Conservation (phyloP, 2,113 vertebrate genomes). For the Pardalotus punctatus region DNA sequence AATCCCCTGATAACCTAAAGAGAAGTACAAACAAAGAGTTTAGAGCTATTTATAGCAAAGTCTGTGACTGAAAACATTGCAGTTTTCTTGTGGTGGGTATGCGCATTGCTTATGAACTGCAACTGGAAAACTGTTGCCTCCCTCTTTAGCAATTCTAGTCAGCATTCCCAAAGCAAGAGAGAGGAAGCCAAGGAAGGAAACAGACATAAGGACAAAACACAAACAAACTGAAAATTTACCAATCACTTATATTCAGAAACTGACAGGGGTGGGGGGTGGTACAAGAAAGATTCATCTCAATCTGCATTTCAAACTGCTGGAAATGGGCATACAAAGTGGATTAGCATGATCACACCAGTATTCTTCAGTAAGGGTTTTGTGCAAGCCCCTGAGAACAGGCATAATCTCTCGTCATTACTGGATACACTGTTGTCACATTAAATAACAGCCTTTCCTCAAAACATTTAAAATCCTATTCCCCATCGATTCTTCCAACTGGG, state of each 20-base stretch:
- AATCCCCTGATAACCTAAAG: slow-evolving; percentile 8
- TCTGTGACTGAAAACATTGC: slow-evolving; percentile 31
- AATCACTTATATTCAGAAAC: neutral
- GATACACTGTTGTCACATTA: neutral
- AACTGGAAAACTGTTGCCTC: slow-evolving; percentile 31
- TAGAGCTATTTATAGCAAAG: slow-evolving; percentile 53
- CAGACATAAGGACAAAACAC: slow-evolving; percentile 32
- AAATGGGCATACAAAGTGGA: slow-evolving; percentile 6
- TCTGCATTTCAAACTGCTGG: slow-evolving; percentile 33
- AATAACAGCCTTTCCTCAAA: neutral
- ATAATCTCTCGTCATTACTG: neutral
- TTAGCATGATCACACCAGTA: neutral
- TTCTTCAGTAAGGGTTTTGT: neutral
- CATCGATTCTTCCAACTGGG: neutral
- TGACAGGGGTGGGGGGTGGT: neutral
- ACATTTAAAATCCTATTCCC: neutral
- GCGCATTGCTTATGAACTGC: neutral
- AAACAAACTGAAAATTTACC: slow-evolving; percentile 59
- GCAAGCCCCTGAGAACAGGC: neutral
- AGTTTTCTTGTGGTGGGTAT: slow-evolving; percentile 25
- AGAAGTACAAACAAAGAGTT: neutral
- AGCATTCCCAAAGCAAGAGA: neutral
- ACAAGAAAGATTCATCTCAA: neutral
- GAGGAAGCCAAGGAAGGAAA: slow-evolving; percentile 36
- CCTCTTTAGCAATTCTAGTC: slow-evolving; percentile 30